Evolutionary conservation across 2,113 vertebrate species (phyloP), one percentile per base, ranked within the genome.

Genomic region (Phalacrocorax brasilianus): DNA sequence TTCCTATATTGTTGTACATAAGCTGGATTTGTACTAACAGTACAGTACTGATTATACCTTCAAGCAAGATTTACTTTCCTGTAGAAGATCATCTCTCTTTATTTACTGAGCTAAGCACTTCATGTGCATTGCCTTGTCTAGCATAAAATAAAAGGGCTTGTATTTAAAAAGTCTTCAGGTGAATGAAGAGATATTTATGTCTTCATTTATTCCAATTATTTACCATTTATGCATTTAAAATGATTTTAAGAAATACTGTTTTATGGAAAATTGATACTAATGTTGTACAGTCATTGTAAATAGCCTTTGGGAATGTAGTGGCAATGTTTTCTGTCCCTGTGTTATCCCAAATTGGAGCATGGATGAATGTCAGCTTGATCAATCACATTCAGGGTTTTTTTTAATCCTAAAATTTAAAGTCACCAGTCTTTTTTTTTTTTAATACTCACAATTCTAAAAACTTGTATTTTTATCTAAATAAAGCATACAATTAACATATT

Each of bases 51-150:
- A 95, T 95, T 96, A 92, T 83, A 93, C 32, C 62, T 94, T 94
- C 75, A 84, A 95, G 89, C 50, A 91, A 96, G 92, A 95, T 88
- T 93, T 97, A 89, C 66, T 94, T 90, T 84, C 53, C 70, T 91
- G 53, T 56, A 93, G 56, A 92, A 90, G 71, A 95, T 96, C 75
- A 95, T 92, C 84, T 45, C 35, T 95, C 82, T 96, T 88, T 95
- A 94, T 94, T 96, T 94, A 92, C 66, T 74, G 73, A 95, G 63
- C 58, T 88, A 95, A 88, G 89, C 24, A 93, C 49, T 91, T 84
- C 65, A 77, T 2, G 1, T 47, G 44, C 55, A 61, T 40, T 87
- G 42, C 81, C 73, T 95, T 82, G 27, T 91, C 70, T 73, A 91
- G 38, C 56, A 84, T 67, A 81, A 95, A 85, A 86, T 77, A 90